phyloP scores from a whole-genome alignment of 2,113 vertebrate species.

The Colius striatus region DNA sequence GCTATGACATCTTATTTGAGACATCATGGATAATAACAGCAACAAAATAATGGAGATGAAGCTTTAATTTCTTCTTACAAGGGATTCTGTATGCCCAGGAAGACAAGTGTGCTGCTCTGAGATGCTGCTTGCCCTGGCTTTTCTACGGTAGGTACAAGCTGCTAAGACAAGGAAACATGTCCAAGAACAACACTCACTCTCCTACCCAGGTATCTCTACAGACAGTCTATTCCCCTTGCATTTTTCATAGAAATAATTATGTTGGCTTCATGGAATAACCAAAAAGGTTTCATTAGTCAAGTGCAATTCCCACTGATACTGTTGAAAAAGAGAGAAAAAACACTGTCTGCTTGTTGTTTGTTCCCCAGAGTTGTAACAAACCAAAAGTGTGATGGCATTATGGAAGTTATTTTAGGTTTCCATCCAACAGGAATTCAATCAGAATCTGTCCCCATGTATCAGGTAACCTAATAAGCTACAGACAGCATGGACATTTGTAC shows the following conservation, averaged over 20 bases:
- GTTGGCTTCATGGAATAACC: not conserved
- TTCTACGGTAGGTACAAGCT: not conserved
- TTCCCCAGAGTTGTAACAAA: not conserved
- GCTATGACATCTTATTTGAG: not conserved
- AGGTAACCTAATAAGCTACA: not conserved
- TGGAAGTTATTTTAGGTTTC: not conserved
- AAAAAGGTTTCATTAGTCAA: not conserved
- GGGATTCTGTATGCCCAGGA: accelerated
- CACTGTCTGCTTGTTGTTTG: not conserved
- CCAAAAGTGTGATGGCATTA: not conserved
- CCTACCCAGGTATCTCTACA: not conserved
- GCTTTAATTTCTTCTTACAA: not conserved
- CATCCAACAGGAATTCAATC: not conserved
- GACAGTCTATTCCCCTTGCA: not conserved
- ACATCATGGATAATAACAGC: not conserved
- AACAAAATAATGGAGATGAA: not conserved
- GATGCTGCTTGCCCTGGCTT: not conserved
- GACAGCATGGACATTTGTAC: not conserved
- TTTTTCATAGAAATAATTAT: not conserved
- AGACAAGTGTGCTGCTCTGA: accelerated
- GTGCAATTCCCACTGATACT: not conserved
- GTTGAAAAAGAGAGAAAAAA: not conserved
- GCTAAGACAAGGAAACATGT: not conserved
- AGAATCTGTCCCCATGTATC: not conserved
- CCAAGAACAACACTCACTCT: not conserved